phyloP scores from a whole-genome alignment of 37 sponge, comb jelly and placozoan genomes.

The Tethya wilhelma region DNA sequence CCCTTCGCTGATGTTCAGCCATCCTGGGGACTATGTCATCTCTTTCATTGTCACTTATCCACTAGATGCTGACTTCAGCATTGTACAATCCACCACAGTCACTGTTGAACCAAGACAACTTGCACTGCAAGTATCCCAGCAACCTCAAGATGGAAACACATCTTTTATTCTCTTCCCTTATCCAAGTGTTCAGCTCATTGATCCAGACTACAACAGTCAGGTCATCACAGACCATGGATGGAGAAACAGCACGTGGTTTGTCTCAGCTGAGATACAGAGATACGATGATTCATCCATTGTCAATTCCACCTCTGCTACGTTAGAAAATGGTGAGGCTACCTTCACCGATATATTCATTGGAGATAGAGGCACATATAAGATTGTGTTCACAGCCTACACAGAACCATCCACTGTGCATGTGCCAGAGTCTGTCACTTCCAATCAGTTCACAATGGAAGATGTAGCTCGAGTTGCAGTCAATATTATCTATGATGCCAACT shows the following conservation, averaged over 20 bases:
- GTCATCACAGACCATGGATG: conserved; percentile 58
- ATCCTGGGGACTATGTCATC: conserved; percentile 59
- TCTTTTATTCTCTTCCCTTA: conserved; percentile 41
- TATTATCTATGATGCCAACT: conserved; percentile 40
- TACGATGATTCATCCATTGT: background rate
- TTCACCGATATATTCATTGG: conserved; percentile 27
- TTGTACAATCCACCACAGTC: background rate
- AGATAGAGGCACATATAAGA: conserved; percentile 19
- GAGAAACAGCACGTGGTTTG: conserved; percentile 75
- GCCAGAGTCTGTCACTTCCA: conserved; percentile 9
- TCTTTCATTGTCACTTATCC: conserved; percentile 66
- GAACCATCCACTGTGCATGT: conserved; percentile 11
- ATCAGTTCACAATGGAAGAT: background rate
- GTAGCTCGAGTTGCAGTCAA: too few relatives aligned
- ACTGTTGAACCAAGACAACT: conserved; percentile 19
- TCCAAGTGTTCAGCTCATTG: conserved; percentile 49
- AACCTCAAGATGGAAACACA: conserved; percentile 45
- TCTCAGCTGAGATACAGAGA: background rate
- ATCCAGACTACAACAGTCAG: conserved; percentile 8
- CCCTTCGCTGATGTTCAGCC: conserved; percentile 54
- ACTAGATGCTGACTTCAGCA: conserved; percentile 37
- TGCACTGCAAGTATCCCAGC: conserved; percentile 16
- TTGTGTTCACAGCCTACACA: conserved; percentile 28
- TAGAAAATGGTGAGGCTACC: conserved; percentile 26
- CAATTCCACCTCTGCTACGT: background rate